Base-by-base conservation (phyloP, 2,797 vertebrate species). In the Myotis vivesi region DNA sequence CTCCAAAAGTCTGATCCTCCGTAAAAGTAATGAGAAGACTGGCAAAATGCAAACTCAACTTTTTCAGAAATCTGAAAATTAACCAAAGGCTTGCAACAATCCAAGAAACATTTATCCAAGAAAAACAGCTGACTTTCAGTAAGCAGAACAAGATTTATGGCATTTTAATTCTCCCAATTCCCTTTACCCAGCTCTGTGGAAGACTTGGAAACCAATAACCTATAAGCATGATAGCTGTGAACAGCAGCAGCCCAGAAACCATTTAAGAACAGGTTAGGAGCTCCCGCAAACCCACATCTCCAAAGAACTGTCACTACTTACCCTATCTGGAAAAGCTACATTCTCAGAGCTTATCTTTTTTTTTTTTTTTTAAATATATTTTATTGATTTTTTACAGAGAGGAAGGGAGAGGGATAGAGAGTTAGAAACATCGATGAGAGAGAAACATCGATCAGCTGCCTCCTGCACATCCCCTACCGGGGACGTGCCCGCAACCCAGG, bases 41-140 rank as follows among this genome's bases (percentile, higher is more conserved):
- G 41, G 51, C 8, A 87, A 75, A 36, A 94, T 28, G n/a, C 57
- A 75, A 75, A 81, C 22, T 51, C 41, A 81, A 94, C 38, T 22
- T 73, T 75, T 81, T 81, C 68, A 69, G 41, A 91, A 82, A 73
- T 51, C 38, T 87, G 69, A 82, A 94, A 89, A 77, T 46, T 49
- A 86, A 86, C 25, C 68, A 75, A 94, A 87, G 49, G 62, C 51
- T 62, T 82, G 16, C 2, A 82, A 87, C 69, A 94, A 87, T 69
- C 76, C 41, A 76, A 76, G 22, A 57, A 87, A 73, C 11, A 62
- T 76, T 69, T 87, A 57, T 25, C 81, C 41, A 87, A 75, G 83
- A 87, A 91, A 87, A 94, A 44, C 53, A 68, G 84, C 51, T 87
- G 33, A 87, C 33, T 79, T 59, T 72, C 36, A 72, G 53, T 72